Evolutionary conservation across 2,888 invertebrate genomes (phyloP), one percentile per base, ranked within the genome.

Genomic region (Chalcis sispes): DNA sequence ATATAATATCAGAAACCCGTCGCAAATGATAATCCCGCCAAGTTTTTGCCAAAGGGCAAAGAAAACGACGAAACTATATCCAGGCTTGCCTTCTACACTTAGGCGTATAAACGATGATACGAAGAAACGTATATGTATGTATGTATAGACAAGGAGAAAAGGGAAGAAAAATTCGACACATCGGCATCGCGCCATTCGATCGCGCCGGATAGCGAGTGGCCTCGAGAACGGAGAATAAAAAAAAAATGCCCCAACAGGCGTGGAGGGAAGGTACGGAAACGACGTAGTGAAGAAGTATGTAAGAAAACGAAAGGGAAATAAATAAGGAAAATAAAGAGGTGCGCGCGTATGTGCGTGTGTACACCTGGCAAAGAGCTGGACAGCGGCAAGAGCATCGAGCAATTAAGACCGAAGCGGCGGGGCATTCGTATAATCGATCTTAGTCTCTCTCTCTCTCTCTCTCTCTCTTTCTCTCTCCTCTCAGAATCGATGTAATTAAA

Each of bases 401-500:
- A 86, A 87, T 87, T 87, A 86, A 86, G 83, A 83, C 81, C 83
- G 27, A 23, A 79, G 81, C 79, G 83, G 36, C 46, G 80, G 81
- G 78, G 83, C 81, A 80, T 83, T 81, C 80, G 82, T 83, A n/a
- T n/a, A 83, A 77, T 83, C 84, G 86, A 87, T 87, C 86, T 85
- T 85, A 84, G 86, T 87, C 86, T 85, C 84, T 58, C 32, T 32
- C 32, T 32, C 32, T 32, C 32, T 32, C 32, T 8, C 32, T 32
- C 32, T 32, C 32, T 8, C 8, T 8, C 8, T 8, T 3, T 8
- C 8, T 8, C 8, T 32, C 8, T 32, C 32, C 32, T 15, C 42
- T 20, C 84, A 86, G 84, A 85, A 87, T 85, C 84, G 83, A 82
- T 82, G 85, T 86, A 87, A 87, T 87, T 87, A 87, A 88, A 87